These are phyloP conservation scores for Paelopatides confundens DNA, from an alignment of 53 echinoderm and acorn worm species.

Conservation along the genomic window DNA sequence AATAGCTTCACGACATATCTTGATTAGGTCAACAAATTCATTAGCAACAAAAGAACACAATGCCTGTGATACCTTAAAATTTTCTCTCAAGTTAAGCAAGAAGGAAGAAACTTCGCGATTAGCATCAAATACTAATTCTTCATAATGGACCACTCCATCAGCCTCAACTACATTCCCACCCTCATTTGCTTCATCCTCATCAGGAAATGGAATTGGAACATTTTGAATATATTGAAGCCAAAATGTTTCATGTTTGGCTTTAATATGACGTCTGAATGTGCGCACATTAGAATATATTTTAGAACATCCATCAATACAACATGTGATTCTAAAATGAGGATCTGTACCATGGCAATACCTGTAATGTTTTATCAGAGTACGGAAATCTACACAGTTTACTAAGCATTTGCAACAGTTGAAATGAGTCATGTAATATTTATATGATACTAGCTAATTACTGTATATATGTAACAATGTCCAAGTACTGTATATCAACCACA, in stretches of 20 bases:
- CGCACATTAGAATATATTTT: background rate
- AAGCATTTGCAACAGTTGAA: background rate
- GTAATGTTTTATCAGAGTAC: background rate
- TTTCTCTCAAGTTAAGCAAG: background rate
- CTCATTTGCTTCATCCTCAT: background rate
- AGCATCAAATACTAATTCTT: background rate
- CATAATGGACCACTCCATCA: background rate
- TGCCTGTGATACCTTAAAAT: background rate
- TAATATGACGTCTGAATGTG: background rate
- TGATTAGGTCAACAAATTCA: conserved; percentile 1
- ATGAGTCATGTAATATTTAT: too few relatives aligned
- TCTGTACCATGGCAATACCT: background rate
- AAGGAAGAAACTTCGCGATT: background rate
- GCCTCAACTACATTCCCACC: background rate
- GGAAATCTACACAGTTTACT: background rate
- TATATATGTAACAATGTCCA: too few relatives aligned
- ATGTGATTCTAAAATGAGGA: background rate
- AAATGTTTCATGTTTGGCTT: background rate
- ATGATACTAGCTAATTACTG: too few relatives aligned
- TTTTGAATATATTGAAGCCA: background rate
- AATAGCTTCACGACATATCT: background rate
- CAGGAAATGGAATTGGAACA: background rate
- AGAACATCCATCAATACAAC: background rate
- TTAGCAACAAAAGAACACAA: background rate
- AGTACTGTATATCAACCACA: too few relatives aligned